phyloP scores from a whole-genome alignment of 2,797 vertebrate genomes.

The Triplophysa yarkandensis region DNA sequence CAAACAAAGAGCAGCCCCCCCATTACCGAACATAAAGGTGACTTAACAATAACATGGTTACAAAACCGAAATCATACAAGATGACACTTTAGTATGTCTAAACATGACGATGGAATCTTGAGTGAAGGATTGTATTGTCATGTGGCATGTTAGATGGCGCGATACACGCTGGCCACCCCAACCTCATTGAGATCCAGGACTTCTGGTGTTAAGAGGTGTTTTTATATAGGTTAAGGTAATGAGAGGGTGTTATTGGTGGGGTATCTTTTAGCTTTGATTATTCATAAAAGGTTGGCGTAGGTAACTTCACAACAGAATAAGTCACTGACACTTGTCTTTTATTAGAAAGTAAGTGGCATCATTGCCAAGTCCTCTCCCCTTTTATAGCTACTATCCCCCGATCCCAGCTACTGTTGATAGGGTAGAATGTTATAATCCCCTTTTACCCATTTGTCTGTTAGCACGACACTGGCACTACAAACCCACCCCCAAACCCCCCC shows the following conservation, averaged over 20 bases:
- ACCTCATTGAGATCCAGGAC: conserved; percentile 3
- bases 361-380: background rate
- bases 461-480: background rate
- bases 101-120: conserved; percentile 11
- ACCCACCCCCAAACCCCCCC: conserved; percentile 2
- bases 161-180: background rate
- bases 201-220: conserved; percentile 5
- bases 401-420: background rate
- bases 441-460: conserved; percentile 46
- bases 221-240: background rate
- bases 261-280: background rate
- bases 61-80: conserved; percentile 10
- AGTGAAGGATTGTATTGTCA: conserved; percentile 34
- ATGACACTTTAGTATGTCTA: conserved; percentile 26
- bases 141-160: conserved; percentile 17
- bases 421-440: conserved; percentile 27
- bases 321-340: background rate
- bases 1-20: conserved; percentile 35
- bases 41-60: background rate
- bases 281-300: too few species aligned
- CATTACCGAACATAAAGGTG: conserved; percentile 4
- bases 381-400: conserved; percentile 21
- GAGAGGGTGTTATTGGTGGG: background rate
- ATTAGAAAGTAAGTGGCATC: conserved; percentile 3
- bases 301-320: too few species aligned